phyloP scores from a whole-genome alignment of 2,888 invertebrate genomes.

The Acanthosepion pharaonis region DNA sequence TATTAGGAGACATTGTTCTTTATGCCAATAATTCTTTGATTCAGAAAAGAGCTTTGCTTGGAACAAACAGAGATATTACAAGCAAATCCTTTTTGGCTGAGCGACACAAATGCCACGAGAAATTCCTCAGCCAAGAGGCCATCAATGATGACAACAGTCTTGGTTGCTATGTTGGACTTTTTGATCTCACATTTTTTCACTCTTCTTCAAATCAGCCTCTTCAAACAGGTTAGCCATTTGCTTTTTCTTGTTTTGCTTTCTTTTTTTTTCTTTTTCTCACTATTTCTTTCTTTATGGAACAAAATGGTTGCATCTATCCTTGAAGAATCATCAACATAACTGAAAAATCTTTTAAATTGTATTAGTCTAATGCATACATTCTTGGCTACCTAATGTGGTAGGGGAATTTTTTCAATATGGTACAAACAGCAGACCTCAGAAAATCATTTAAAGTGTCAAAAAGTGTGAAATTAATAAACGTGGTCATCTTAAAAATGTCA shows the following conservation, averaged over 20 bases:
- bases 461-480: too few species aligned
- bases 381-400: too few species aligned
- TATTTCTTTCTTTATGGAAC: not conserved
- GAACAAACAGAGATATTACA: conserved; percentile 61
- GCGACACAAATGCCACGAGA: not conserved
- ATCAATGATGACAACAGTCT: conserved; percentile 49
- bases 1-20: conserved; percentile 70
- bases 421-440: too few species aligned
- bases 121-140: too few species aligned
- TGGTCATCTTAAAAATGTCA: too few species aligned
- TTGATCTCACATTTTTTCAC: conserved; percentile 70
- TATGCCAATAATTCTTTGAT: conserved; percentile 68
- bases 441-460: too few species aligned
- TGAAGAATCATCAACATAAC: too few species aligned
- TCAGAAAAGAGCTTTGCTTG: conserved; percentile 72
- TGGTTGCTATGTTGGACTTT: conserved; percentile 66
- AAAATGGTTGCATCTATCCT: too few species aligned
- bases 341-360: too few species aligned
- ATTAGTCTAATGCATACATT: too few species aligned
- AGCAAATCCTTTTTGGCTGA: not conserved
- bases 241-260: not conserved
- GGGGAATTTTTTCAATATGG: too few species aligned
- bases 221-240: not conserved
- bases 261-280: not conserved
- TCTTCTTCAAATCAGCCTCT: conserved; percentile 55